Conservation (phyloP, 2,797 vertebrate species). For the Rhabdophis nuchalis region DNA sequence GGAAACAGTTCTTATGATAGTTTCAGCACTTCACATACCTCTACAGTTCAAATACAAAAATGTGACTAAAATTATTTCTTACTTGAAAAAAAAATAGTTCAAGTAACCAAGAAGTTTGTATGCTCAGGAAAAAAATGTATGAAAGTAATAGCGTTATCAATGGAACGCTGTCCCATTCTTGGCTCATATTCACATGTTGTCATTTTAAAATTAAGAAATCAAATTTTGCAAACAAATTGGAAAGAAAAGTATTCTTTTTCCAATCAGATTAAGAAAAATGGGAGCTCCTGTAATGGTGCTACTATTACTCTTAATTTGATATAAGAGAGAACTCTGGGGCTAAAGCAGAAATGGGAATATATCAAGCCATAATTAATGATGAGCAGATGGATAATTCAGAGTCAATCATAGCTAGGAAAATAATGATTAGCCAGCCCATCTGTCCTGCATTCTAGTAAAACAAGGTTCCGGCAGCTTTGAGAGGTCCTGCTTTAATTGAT, state of each 20-base stretch:
- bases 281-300: not conserved
- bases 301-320: not conserved
- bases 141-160: not conserved
- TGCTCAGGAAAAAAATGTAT: not conserved
- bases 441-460: not conserved
- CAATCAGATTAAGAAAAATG: not conserved
- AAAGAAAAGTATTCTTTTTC: not conserved
- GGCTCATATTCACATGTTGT: not conserved
- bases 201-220: not conserved
- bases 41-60: not conserved
- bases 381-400: not conserved
- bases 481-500: not conserved
- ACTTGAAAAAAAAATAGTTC: not conserved
- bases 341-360: not conserved
- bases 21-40: not conserved
- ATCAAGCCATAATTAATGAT: not conserved
- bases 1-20: not conserved
- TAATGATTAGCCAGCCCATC: not conserved
- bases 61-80: not conserved
- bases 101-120: not conserved
- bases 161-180: not conserved
- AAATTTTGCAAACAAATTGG: not conserved
- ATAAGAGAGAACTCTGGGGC: not conserved
- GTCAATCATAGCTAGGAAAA: not conserved
- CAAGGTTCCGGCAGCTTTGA: not conserved